These are phyloP conservation scores for Tineola bisselliella DNA, from an alignment of 2,888 invertebrate species.

Conservation along the genomic window DNA sequence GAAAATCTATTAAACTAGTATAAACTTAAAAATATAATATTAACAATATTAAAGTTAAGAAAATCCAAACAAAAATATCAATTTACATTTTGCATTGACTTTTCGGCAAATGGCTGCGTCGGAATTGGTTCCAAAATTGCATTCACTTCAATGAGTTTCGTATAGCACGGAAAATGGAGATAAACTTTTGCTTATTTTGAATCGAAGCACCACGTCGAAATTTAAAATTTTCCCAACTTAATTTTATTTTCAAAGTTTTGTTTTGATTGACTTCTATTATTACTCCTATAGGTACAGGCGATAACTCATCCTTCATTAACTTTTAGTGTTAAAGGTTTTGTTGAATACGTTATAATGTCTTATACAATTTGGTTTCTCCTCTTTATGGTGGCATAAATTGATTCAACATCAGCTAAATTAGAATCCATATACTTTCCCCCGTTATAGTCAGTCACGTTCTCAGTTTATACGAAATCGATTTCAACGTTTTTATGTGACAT, in stretches of 20 bases:
- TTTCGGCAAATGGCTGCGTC: slow-evolving; percentile 10
- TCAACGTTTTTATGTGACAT: slow-evolving; percentile 58
- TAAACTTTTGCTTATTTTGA: slow-evolving; percentile 4
- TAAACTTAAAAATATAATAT: too few relatives aligned
- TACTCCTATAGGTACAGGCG: background rate
- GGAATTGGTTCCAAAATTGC: slow-evolving; percentile 10
- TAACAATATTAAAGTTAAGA: too few relatives aligned
- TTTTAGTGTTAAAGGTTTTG: background rate
- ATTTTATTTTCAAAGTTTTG: background rate
- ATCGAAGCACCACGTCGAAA: background rate
- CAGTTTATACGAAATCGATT: slow-evolving; percentile 66
- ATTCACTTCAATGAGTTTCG: slow-evolving; percentile 7
- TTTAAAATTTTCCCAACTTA: background rate
- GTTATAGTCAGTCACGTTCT: slow-evolving; percentile 48
- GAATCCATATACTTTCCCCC: slow-evolving; percentile 38
- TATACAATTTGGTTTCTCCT: background rate
- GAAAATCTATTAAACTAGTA: too few relatives aligned
- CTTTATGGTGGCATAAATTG: slow-evolving; percentile 24
- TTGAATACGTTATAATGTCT: background rate
- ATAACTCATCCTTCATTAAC: background rate
- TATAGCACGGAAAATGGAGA: background rate
- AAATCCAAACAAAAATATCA: background rate
- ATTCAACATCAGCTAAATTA: slow-evolving; percentile 40
- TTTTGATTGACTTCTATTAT: background rate
- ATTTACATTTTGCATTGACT: slow-evolving; percentile 7